Conservation (phyloP, 92 coral and sea anemone genomes). For the Epizoanthus stellaris region DNA sequence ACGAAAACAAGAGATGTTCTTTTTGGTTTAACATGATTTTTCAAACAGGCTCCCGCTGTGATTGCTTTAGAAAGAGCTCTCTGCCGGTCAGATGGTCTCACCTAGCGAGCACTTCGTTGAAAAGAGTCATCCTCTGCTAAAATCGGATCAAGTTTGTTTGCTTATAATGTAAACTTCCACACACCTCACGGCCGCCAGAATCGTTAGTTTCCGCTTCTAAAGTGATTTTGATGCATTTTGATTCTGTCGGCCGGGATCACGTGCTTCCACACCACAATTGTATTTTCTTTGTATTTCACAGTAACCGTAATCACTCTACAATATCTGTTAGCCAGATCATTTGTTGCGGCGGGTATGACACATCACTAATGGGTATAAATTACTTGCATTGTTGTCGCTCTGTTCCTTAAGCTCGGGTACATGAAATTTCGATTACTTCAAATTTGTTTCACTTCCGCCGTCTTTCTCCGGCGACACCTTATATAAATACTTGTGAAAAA, state of each 20-base stretch:
- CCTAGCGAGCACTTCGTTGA: not conserved
- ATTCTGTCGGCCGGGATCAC: not conserved
- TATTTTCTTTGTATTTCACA: slow-evolving; percentile 10
- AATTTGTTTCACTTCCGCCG: slow-evolving; percentile 4
- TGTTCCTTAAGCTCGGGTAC: not conserved
- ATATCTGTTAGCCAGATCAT: slow-evolving; percentile 14
- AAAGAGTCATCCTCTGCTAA: slow-evolving; percentile 13
- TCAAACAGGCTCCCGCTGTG: slow-evolving; percentile 38
- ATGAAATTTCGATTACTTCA: slow-evolving; percentile 5
- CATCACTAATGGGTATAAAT: slow-evolving; percentile 11
- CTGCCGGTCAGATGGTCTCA: not conserved
- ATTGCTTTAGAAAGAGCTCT: slow-evolving; percentile 8
- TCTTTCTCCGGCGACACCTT: not conserved
- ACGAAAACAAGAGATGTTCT: slow-evolving; percentile 15
- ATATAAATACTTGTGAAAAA: not conserved
- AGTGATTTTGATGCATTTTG: not conserved
- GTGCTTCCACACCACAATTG: slow-evolving; percentile 8
- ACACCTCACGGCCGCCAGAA: not conserved
- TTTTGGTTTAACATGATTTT: slow-evolving; percentile 33
- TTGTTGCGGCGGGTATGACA: slow-evolving; percentile 18
- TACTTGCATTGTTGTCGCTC: slow-evolving; percentile 6
- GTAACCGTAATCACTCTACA: not conserved
- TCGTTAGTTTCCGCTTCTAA: not conserved
- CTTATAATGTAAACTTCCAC: slow-evolving; percentile 22
- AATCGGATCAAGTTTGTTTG: slow-evolving; percentile 15